These are phyloP conservation scores for Drymodes brunneopygia DNA, from an alignment of 2,113 vertebrate genomes.

Conservation along the genomic window DNA sequence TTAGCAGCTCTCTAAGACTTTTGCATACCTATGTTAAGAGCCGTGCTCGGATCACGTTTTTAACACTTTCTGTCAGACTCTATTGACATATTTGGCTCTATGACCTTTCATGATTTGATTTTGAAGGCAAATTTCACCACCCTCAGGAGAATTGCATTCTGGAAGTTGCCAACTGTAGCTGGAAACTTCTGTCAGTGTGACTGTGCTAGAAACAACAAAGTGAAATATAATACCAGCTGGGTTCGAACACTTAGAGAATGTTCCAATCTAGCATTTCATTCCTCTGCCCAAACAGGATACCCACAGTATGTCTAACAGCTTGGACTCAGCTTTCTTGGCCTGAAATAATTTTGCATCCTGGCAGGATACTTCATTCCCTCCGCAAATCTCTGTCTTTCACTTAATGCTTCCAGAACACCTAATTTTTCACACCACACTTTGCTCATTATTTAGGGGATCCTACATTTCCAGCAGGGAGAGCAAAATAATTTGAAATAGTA, in stretches of 20 bases:
- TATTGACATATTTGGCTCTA: neutral
- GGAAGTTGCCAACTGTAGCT: neutral
- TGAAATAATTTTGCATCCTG: neutral
- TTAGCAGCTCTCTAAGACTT: neutral
- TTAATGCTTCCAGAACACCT: neutral
- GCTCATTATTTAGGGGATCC: neutral
- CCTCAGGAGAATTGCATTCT: neutral
- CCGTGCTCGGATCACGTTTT: neutral
- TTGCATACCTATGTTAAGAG: neutral
- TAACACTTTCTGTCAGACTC: neutral
- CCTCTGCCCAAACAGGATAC: conserved; percentile 2
- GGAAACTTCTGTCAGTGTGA: neutral
- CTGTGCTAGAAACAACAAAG: neutral
- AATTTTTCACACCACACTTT: neutral
- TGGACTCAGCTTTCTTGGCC: neutral
- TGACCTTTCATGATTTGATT: neutral
- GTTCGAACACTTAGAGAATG: neutral
- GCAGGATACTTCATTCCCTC: conserved; percentile 14
- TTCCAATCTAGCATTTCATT: neutral
- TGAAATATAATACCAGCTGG: conserved; percentile 14
- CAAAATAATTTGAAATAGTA: neutral
- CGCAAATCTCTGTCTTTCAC: conserved; percentile 9
- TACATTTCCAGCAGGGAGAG: neutral
- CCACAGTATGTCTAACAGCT: conserved; percentile 2
- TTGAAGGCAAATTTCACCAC: neutral